These are phyloP conservation scores for Marisa cornuarietis DNA, from an alignment of 1,140 invertebrate genomes.

Conservation along the genomic window DNA sequence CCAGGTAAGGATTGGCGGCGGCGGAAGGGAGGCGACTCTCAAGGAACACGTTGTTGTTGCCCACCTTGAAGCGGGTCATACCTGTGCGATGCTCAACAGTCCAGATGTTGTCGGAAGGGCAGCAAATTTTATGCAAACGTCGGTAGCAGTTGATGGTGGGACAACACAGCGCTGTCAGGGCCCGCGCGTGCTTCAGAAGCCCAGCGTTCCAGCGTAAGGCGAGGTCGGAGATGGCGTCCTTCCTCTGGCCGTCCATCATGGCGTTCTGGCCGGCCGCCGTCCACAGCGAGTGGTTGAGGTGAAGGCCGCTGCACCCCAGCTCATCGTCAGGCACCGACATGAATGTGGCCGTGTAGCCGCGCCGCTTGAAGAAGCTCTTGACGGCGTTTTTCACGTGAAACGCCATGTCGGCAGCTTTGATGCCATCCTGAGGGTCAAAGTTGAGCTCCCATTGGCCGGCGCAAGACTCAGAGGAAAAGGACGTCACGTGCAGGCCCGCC, in stretches of 20 bases:
- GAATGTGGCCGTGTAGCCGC: constrained; percentile 31
- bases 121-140: constrained; percentile 18
- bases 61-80: constrained; percentile 16
- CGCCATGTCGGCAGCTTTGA: constrained; percentile 18
- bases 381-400: constrained; percentile 25
- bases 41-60: constrained; percentile 18
- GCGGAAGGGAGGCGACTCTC: constrained; percentile 26
- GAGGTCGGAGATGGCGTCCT: constrained; percentile 11
- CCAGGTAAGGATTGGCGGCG: constrained; percentile 19
- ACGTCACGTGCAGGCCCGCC: constrained; percentile 16
- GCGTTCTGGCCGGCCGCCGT: neutral
- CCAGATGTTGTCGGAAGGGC: constrained; percentile 31
- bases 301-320: constrained; percentile 22
- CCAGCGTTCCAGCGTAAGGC: constrained; percentile 24
- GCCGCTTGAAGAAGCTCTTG: constrained; percentile 1
- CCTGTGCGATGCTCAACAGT: constrained; percentile 26
- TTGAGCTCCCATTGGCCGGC: constrained; percentile 28
- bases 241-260: neutral
- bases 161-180: constrained; percentile 22
- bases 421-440: no score
- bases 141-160: constrained; percentile 35
- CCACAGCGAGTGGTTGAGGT: constrained; percentile 42
- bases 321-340: constrained; percentile 29
- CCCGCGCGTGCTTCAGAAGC: constrained; percentile 14
- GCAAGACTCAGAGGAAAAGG: constrained; percentile 16